Percentiles rank a stretch among this genome's conserved stretches.
Conservation (phyloP, 2,113 vertebrate species). For the Rhabdomys dilectus region DNA sequence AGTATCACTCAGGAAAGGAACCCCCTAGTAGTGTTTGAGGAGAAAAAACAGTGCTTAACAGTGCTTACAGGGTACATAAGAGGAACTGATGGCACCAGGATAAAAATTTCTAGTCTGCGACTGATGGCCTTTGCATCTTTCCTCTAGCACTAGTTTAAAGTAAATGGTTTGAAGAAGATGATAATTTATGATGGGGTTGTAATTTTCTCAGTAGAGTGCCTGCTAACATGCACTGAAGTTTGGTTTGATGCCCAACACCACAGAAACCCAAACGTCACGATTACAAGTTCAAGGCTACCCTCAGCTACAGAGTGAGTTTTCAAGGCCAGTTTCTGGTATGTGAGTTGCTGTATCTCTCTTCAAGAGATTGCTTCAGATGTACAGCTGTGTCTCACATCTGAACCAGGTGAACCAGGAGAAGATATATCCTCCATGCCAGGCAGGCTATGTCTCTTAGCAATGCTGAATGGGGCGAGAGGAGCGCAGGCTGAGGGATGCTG, state of each 20-base stretch:
- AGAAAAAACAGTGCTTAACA: neutral
- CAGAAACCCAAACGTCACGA: neutral
- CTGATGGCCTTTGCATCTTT: neutral
- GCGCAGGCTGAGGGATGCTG: neutral
- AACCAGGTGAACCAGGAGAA: neutral
- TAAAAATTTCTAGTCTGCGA: neutral
- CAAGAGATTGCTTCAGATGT: neutral
- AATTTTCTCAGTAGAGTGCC: neutral
- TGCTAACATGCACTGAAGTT: neutral
- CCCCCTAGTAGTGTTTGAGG: neutral
- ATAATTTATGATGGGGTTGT: neutral
- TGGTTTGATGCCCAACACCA: neutral
- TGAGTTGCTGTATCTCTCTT: neutral
- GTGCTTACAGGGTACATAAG: neutral
- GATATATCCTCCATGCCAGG: neutral
- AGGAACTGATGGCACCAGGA: neutral
- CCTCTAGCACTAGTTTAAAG: slow-evolving; percentile 26
- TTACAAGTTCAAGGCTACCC: neutral
- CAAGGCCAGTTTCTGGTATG: neutral
- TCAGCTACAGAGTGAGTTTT: neutral
- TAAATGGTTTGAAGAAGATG: slow-evolving; percentile 25
- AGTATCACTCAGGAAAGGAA: neutral
- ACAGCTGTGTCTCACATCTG: neutral
- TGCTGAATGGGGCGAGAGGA: neutral
- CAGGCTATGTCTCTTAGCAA: neutral